Evolutionary conservation across 1,140 invertebrate genomes (phyloP), one percentile per base, ranked within the genome.

Genomic region (Globodera rostochiensis): DNA sequence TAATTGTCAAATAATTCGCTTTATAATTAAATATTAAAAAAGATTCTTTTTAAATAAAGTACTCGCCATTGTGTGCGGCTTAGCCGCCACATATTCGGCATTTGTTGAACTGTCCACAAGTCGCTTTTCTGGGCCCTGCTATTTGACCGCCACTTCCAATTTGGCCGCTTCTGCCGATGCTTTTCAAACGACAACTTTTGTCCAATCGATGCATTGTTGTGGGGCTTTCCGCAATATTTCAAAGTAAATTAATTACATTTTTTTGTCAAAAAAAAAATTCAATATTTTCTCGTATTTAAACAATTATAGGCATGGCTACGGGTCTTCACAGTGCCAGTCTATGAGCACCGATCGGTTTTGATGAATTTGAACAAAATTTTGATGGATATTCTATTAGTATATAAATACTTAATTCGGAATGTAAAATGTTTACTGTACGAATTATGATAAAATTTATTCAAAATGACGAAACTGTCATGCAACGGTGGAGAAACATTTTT

Each of bases 71-170:
- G 25, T 86, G 4, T 84, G 84, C 67, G 84, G 84, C 13, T 60
- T 83, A 9, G 84, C 74, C n/a, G 85, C 84, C 46, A 86, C 84
- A 11, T 67, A 73, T 49, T 84, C 84, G n/a, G 84, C 84, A 4
- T 60, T 86, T 25, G 45, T 71, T 6, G 84, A 84, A 50, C 36
- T 84, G 25, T 66, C 80, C 21, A 75, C 60, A 21, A 79, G 75
- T 50, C 49, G 50, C 13, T 82, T 84, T 57, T 82, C 73, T 74
- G 36, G 57, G 19, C 84, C 84, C 36, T 84, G 84, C 73, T 84
- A 86, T 69, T 76, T 85, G 25, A 71, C 84, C 15, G 4, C 11
- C 15, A 11, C 50, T 36, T 19, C 36, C 7, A 50, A 21, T 49
- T 57, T 83, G 6, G 75, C 81, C 36, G 8, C 8, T 67, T 53